A percentile compares a stretch with the other conserved stretches of the same genome.
Conservation (phyloP, 2,797 vertebrate species). For the Falco columbarius region DNA sequence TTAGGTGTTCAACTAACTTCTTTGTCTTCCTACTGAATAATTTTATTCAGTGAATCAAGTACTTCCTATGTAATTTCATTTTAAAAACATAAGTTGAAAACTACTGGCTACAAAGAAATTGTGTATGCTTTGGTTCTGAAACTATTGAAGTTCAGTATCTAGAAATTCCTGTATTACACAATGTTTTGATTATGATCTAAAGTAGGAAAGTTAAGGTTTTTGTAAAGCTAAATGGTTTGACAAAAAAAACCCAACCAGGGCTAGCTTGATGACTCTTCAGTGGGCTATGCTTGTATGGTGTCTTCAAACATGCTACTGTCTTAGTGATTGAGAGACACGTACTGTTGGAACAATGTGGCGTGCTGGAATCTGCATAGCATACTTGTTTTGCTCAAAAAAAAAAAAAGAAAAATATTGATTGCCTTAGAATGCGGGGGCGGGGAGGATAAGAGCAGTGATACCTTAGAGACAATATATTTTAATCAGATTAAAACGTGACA, state of each 20-base stretch:
- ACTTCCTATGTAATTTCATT: neutral
- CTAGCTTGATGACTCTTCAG: neutral
- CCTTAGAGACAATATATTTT: neutral
- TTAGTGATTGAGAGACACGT: neutral
- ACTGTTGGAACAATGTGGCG: neutral
- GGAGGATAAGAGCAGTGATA: neutral
- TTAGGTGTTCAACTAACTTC: neutral
- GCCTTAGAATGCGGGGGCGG: neutral
- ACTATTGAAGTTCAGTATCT: neutral
- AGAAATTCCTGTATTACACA: neutral
- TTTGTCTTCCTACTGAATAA: neutral
- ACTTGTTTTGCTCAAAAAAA: neutral
- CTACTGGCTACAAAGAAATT: neutral
- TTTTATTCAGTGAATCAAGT: neutral
- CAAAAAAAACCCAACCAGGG: neutral
- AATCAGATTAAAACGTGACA: neutral
- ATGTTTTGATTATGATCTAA: neutral
- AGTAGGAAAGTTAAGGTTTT: neutral
- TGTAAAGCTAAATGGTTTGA: neutral
- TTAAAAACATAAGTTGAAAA: neutral
- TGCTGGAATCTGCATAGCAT: neutral
- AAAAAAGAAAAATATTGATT: neutral
- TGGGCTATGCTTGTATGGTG: neutral
- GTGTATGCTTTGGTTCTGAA: neutral
- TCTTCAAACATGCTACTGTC: neutral